Evolutionary conservation across 53 echinoderm and acorn worm genomes (phyloP), one percentile per base, ranked within the genome.

Genomic region (Paelopatides confundens): DNA sequence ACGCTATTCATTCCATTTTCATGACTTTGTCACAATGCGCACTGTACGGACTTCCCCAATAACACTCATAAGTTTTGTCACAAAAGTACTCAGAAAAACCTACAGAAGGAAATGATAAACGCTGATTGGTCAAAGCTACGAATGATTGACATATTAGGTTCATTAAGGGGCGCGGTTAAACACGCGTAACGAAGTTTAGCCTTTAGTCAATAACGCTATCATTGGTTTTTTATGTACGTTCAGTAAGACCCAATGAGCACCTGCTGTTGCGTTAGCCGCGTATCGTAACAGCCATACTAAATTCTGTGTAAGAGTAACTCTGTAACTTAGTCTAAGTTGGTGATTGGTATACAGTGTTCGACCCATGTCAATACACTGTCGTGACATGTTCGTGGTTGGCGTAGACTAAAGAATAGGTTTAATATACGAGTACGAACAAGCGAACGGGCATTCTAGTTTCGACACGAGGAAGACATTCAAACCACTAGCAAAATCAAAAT

Each of bases 161-260:
- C 53, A 79, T 52, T 51, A 52, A 79, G 79, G 79, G 79, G 79
- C 79, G 79, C 53, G 79, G 79, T 79, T 52, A 51, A 79, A 30
- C 79, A 79, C 79, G 79, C 79, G 79, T 79, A 79, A 79, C 79
- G 32, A 79, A 79, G 79, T 79, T 79, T 79, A 32, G 79, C 79
- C 53, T 79, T 53, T 52, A 79, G 79, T 79, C 79, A 79, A 79
- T 79, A 51, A 51, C 79, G 48, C 31, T 79, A 79, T 53, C 79
- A 79, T 79, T 79, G 79, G 32, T 18, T 53, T 79, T 79, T 79
- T 79, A 79, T 79, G 79, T 79, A 53, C 53, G 35, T 50, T 52
- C 29, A 21, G 53, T 52, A 32, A 32, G 51, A 31, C 79, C 79
- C 52, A 51, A 10, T 31, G 33, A 13, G 79, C 79, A 79, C 79